Evolutionary conservation across 2,888 invertebrate species (phyloP), one percentile per base, ranked within the genome.

Genomic region (Chloromyia formosa): DNA sequence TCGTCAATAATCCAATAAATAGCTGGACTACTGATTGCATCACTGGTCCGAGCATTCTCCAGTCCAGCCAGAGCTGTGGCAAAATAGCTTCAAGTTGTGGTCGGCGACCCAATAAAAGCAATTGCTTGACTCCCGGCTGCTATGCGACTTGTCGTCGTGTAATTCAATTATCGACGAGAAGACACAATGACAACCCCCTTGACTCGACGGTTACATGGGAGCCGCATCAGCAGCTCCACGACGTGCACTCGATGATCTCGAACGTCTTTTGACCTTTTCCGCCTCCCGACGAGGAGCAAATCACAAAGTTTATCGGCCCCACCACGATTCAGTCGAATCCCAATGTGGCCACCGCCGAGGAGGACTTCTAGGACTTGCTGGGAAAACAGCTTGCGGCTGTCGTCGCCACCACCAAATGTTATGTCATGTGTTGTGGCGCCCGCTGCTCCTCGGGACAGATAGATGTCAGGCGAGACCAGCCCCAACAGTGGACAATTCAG

Each of bases 1-100:
- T 66, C 49, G 22, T 49, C 49, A 45, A 66, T 66, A 66, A 66
- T 66, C 22, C 66, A 66, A 66, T 66, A 66, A 62, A 18, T 62
- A 16, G 40, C 27, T 35, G 27, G 27, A 2, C 27, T 35, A 35
- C 5, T 16, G 62, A 40, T 62, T 62, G 40, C 40, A 62, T 62
- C 4, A 62, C 40, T 27, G 3, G 60, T 45, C 45, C n/a, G 27
- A 35, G 27, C n/a, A 35, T 7, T 2, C 27, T 35, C 27, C 27
- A 35, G 7, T 7, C 27, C 27, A 35, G 27, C 27, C 22, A 12
- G 60, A 22, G 58, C 16, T 22, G 22, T 12, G 58, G 22, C 20
- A 54, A 58, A 16, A 18, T 18, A 22, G 60, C 12, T 27, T 12
- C 16, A 60, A 60, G n/a, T 60, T 60, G 60, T 27, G 60, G 27